phyloP scores from a whole-genome alignment of 2,113 vertebrate genomes.

The Gymnorhina tibicen region DNA sequence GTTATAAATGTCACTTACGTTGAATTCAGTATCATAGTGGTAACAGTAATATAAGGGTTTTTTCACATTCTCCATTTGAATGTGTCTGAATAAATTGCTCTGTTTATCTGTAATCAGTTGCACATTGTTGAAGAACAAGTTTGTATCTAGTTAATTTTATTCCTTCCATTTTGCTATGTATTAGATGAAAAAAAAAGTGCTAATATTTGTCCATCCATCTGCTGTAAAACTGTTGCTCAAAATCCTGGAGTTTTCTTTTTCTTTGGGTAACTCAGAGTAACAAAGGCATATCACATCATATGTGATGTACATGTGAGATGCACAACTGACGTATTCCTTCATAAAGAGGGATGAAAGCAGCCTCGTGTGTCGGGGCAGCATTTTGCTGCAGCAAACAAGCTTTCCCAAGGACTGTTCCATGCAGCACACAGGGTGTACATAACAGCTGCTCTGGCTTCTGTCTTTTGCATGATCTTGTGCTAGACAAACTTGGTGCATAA shows the following conservation, averaged over 20 bases:
- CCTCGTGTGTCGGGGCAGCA: not conserved
- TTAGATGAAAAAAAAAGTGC: not conserved
- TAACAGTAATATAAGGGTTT: not conserved
- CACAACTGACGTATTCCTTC: not conserved
- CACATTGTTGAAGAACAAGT: not conserved
- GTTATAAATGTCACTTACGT: not conserved
- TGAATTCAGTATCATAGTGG: not conserved
- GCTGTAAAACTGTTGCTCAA: not conserved
- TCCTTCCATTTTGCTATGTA: not conserved
- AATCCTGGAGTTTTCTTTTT: not conserved
- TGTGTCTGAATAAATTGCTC: not conserved
- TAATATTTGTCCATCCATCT: not conserved
- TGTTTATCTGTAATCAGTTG: not conserved
- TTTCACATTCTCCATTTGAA: not conserved
- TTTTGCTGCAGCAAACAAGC: not conserved
- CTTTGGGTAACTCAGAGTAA: not conserved
- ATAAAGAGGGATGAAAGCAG: not conserved
- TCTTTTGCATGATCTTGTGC: not conserved
- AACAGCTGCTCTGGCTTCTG: not conserved
- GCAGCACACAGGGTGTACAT: accelerated
- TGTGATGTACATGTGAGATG: no score
- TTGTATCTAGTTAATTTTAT: not conserved
- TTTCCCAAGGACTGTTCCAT: not conserved
- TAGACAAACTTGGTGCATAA: not conserved
- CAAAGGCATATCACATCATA: not conserved